Base-by-base conservation (phyloP, 2,797 vertebrate species). In the Epinephelus malabaricus region DNA sequence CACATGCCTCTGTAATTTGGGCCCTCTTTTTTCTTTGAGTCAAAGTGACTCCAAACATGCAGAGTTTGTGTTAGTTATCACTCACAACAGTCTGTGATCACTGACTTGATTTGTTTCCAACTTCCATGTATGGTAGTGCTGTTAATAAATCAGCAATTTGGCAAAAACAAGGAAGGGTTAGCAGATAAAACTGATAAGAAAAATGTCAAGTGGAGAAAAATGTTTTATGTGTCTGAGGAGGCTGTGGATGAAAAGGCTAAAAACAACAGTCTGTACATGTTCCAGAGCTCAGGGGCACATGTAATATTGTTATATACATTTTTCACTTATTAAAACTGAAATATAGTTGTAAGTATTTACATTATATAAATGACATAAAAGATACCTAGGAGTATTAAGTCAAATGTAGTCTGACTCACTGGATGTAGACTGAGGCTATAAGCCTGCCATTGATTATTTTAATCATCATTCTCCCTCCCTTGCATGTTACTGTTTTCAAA, bases 1-100 rank as follows among this genome's bases (percentile, higher is more conserved):
- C 59, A 46, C 38, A 76, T n/a, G 69, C n/a, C 65, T 76, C 62
- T 55, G 56, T 53, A 34, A 23, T 73, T 51, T 34, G n/a, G 13
- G 3, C n/a, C 19, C 25, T 71, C 15, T 30, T 30, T 9, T 27
- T 19, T 9, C 3, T 43, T 21, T 13, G 64, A 65, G n/a, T 25
- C 8, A 53, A 69, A 76, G 34, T 7, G 0, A 23, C 34, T 62
- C 25, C 43, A 51, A 72, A 40, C 45, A 38, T 15, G 38, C 46
- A 74, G 58, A 75, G 65, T 43, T 25, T 30, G 25, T 54, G 45
- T 11, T 12, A 21, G 47, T 59, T 76, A 34, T 53, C n/a, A 4
- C 50, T 51, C 15, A 10, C 13, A 49, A 2, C 43, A 27, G 47
- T 43, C 27, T 71, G 54, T 59, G 19, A 64, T 60, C 62, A 63